Conservation (phyloP, 2,797 vertebrate genomes). For the Typhlichthys subterraneus region DNA sequence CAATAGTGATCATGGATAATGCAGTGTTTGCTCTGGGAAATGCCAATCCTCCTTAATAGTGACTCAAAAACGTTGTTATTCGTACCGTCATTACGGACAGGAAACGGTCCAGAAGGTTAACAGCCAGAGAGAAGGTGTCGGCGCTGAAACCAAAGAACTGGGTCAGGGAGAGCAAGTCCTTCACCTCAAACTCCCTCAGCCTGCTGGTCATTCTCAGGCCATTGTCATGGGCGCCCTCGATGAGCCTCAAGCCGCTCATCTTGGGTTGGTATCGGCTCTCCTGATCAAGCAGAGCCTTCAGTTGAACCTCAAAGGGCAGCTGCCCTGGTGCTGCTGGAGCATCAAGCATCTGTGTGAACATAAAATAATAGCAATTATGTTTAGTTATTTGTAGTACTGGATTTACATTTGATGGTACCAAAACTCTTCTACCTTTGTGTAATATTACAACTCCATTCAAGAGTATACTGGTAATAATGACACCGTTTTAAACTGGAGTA, state of each 20-base stretch:
- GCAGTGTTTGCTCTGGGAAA: too few relatives aligned
- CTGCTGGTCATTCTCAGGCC: conserved; percentile 90
- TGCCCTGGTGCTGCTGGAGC: conserved; percentile 69
- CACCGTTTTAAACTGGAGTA: too few relatives aligned
- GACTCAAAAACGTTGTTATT: too few relatives aligned
- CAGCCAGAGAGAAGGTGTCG: conserved; percentile 90
- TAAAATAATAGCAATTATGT: too few relatives aligned
- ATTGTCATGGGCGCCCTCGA: conserved; percentile 88
- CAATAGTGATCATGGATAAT: too few relatives aligned
- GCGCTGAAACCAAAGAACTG: conserved; percentile 93
- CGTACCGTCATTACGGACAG: conserved; percentile 93
- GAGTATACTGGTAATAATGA: too few relatives aligned
- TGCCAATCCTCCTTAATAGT: not conserved
- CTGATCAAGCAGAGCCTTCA: conserved; percentile 84
- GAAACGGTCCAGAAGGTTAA: conserved; percentile 92
- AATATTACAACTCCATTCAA: too few relatives aligned
- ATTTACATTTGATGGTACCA: too few relatives aligned
- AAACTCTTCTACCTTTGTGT: too few relatives aligned
- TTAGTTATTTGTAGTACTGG: too few relatives aligned
- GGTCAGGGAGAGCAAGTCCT: conserved; percentile 91
- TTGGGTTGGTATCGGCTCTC: conserved; percentile 90
- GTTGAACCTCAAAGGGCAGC: conserved; percentile 79
- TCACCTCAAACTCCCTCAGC: conserved; percentile 91
- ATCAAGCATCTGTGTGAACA: conserved; percentile 86
- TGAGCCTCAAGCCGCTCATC: conserved; percentile 84